Evolutionary conservation across 2,113 vertebrate genomes (phyloP).

Genomic region (Ceyx cyanopectus): DNA sequence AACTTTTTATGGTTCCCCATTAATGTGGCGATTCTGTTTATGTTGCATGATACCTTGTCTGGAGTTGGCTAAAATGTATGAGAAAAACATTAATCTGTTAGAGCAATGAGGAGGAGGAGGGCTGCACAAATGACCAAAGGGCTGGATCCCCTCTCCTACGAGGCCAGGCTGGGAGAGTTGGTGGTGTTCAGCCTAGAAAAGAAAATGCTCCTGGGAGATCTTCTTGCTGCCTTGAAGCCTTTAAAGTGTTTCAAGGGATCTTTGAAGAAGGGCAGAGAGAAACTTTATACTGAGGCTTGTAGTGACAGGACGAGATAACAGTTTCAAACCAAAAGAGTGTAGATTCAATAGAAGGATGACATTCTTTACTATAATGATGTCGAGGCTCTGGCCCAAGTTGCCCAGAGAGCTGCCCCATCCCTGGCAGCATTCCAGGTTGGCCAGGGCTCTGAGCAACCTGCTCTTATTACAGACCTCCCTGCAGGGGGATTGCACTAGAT

Average conservation of each 20-base stretch:
- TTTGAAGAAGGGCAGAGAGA: background rate
- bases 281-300: background rate
- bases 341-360: background rate
- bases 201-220: background rate
- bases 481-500: too few species aligned
- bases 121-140: background rate
- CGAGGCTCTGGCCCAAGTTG: accelerated
- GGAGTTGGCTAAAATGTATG: background rate
- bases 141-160: background rate
- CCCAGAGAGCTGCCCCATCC: background rate
- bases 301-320: background rate
- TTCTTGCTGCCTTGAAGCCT: background rate
- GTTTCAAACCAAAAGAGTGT: background rate
- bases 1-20: background rate
- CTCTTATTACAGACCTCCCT: background rate
- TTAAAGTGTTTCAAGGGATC: background rate
- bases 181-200: background rate
- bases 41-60: background rate
- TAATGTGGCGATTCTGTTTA: background rate
- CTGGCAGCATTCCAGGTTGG: background rate
- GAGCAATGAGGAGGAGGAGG: background rate
- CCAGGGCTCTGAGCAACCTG: background rate
- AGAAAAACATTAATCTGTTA: background rate
- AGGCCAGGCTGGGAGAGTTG: background rate
- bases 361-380: background rate